These are phyloP conservation scores for Calephelis perditalis DNA, from an alignment of 2,888 invertebrate species.

Conservation along the genomic window DNA sequence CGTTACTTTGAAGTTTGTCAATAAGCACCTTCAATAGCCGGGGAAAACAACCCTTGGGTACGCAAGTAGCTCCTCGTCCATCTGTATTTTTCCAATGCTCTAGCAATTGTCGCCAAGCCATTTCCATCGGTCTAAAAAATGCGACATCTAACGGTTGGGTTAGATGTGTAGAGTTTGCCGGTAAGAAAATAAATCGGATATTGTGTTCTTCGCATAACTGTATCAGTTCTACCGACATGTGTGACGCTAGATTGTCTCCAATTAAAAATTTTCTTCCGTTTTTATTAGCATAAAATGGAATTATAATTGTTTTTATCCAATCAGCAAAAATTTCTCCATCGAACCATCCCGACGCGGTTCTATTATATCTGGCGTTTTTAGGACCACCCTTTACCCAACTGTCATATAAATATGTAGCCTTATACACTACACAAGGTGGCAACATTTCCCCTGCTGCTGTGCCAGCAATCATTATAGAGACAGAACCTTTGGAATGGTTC, in stretches of 20 bases:
- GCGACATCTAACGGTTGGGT: slow-evolving; percentile 14
- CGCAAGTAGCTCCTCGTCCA: slow-evolving; percentile 20
- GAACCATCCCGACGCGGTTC: slow-evolving; percentile 45
- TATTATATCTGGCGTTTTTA: slow-evolving; percentile 32
- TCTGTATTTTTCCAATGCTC: slow-evolving; percentile 25
- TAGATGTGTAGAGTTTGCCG: slow-evolving; percentile 2
- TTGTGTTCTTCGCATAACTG: not conserved
- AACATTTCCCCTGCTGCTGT: slow-evolving; percentile 33
- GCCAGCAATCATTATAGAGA: slow-evolving; percentile 44
- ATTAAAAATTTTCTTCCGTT: slow-evolving; percentile 9
- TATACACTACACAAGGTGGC: slow-evolving; percentile 52
- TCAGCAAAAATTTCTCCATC: slow-evolving; percentile 18
- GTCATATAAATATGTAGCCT: slow-evolving; percentile 41
- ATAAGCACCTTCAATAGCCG: slow-evolving; percentile 24
- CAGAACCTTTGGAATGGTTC: slow-evolving; percentile 35
- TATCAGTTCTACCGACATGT: slow-evolving; percentile 10
- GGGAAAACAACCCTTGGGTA: slow-evolving; percentile 30
- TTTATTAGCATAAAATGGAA: slow-evolving; percentile 9
- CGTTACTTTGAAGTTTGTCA: slow-evolving; percentile 12
- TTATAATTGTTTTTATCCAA: slow-evolving; percentile 2
- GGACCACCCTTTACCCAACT: slow-evolving; percentile 48
- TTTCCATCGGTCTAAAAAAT: slow-evolving; percentile 17
- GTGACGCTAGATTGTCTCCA: slow-evolving; percentile 1
- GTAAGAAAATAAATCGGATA: slow-evolving; percentile 8
- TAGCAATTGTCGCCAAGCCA: slow-evolving; percentile 27